Conservation (phyloP, 1,140 invertebrate species). For the Zaprionus capensis region DNA sequence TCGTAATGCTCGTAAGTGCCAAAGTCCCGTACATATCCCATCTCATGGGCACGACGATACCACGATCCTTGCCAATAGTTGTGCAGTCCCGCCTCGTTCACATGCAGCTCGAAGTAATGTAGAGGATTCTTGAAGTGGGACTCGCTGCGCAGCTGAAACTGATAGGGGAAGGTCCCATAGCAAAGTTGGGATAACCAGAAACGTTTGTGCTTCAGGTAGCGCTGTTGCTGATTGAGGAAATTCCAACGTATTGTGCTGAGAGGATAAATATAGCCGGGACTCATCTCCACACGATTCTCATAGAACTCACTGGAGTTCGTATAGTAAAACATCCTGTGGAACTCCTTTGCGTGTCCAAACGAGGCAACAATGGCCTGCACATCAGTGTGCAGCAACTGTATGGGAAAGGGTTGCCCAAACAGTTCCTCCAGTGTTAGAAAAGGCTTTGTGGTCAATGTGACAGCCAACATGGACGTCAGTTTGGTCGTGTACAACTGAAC, state of each 20-base stretch:
- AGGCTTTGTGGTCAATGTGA: conserved; percentile 26
- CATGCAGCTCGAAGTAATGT: conserved; percentile 48
- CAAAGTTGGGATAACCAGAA: conserved; percentile 60
- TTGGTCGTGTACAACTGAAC: conserved; percentile 54
- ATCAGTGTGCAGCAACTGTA: conserved; percentile 43
- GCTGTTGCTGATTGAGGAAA: conserved; percentile 54
- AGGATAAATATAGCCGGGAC: conserved; percentile 54
- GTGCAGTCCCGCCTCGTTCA: conserved; percentile 44
- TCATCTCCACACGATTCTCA: conserved; percentile 41
- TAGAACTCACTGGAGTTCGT: conserved; percentile 28
- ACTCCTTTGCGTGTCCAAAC: conserved; percentile 51
- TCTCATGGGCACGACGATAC: conserved; percentile 32
- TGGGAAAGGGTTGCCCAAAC: conserved; percentile 39
- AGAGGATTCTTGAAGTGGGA: conserved; percentile 64
- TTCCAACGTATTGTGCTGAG: conserved; percentile 58
- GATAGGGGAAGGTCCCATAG: conserved; percentile 59
- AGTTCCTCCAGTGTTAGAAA: conserved; percentile 24
- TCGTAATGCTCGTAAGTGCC: conserved; percentile 35
- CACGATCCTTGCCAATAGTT: conserved; percentile 34
- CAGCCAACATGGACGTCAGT: conserved; percentile 53
- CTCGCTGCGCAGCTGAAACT: conserved; percentile 62
- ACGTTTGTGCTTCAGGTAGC: conserved; percentile 51
- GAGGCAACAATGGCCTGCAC: conserved; percentile 43
- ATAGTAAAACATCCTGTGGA: conserved; percentile 25
- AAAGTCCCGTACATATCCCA: conserved; percentile 59